Base-by-base conservation (phyloP, 2,888 invertebrate species). In the Scaptomyza tumidula region DNA sequence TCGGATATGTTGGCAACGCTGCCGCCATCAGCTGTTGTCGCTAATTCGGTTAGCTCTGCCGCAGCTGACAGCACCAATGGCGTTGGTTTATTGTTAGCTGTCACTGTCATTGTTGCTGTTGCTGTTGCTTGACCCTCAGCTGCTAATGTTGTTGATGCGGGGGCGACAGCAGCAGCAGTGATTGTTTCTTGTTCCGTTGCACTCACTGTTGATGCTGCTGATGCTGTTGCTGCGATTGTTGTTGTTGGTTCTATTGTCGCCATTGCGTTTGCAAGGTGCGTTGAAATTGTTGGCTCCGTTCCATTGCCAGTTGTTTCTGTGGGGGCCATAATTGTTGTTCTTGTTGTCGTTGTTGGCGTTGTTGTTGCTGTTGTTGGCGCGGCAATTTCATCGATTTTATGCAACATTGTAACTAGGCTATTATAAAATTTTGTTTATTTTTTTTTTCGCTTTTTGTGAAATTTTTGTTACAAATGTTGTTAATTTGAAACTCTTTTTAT, bases 251-350 rank as follows among this genome's bases (percentile, higher is more conserved):
- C 57, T 71, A 75, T 66, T 64, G 61, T 68, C 60, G 57, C 43
- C 52, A 62, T 71, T 55, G 76, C 56, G 45, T 60, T 75, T 10
- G 75, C 75, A 76, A 85, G 78, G 80, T 81, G 81, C 83, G 83
- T 78, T 73, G 71, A 69, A 81, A 67, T 75, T 80, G 70, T 86
- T 82, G 85, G 86, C 82, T 86, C 81, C 50, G 75, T 77, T 73
- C 75, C 79, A 86, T 70, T 78, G 71, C 77, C 72, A 74, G 66
- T 80, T 76, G 75, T 78, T 75, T 75, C 75, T 56, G 76, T 72
- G 61, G 77, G 64, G 75, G 75, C 77, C 75, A 75, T 60, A 49
- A 35, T 52, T 73, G 66, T 48, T 45, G 57, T 46, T 57, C 54
- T 52, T 66, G 67, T 43, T 43, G 67, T 59, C 68, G 66, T 19